Percentiles rank a stretch among this genome's conserved stretches.
Conservation (phyloP, 1,140 invertebrate genomes). For the Caenorhabditis inopinata region DNA sequence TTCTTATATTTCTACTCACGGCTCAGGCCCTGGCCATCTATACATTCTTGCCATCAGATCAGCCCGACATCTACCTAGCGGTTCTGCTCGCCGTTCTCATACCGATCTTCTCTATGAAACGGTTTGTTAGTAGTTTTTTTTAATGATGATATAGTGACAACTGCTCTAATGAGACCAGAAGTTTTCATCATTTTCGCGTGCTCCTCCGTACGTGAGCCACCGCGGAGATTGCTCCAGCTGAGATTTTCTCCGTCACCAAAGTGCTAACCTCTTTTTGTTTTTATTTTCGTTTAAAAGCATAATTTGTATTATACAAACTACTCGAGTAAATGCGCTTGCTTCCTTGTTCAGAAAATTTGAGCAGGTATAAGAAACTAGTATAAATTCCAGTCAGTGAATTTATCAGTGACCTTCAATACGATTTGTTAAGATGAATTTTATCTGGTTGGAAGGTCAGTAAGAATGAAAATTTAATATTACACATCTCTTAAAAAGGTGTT, state of each 20-base stretch:
- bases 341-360: too few relatives aligned
- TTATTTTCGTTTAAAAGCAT: too few relatives aligned
- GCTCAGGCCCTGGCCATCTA: not conserved
- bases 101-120: conserved; percentile 17
- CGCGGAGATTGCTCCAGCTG: not conserved
- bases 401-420: not conserved
- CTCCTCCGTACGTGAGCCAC: not conserved
- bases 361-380: too few relatives aligned
- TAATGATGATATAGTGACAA: not conserved
- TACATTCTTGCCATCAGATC: conserved; percentile 14
- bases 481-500: not conserved
- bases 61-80: not conserved
- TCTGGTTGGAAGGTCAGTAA: too few relatives aligned
- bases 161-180: conserved; percentile 22
- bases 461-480: conserved; percentile 28
- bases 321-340: too few relatives aligned
- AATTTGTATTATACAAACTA: too few relatives aligned
- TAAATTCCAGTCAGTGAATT: too few relatives aligned
- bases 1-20: not conserved
- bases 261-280: not conserved
- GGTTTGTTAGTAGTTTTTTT: not conserved
- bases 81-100: conserved; percentile 5
- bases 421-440: too few relatives aligned
- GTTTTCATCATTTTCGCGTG: not conserved
- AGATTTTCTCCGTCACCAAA: not conserved